Conservation (phyloP, 2,113 vertebrate species). For the Scatophagus argus region DNA sequence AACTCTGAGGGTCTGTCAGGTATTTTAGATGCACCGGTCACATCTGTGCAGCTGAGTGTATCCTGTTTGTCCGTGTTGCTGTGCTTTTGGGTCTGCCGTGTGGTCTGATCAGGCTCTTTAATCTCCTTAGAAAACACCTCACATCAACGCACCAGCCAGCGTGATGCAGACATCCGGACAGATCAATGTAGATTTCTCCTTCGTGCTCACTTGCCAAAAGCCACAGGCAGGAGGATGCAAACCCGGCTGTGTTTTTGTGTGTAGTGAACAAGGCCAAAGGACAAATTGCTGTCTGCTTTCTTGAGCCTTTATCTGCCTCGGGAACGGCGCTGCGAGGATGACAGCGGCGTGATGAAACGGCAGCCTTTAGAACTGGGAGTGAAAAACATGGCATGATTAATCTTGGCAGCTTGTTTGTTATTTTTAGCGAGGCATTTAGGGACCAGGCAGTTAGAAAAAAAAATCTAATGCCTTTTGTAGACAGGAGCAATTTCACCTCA, state of each 20-base stretch:
- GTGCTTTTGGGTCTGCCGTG: constrained; percentile 24
- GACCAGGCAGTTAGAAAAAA: constrained; percentile 13
- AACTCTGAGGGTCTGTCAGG: no score
- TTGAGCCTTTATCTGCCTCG: constrained; percentile 43
- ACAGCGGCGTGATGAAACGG: constrained; percentile 48
- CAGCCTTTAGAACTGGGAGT: constrained; percentile 15
- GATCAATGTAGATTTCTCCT: constrained; percentile 56
- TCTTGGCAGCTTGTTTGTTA: constrained; percentile 72
- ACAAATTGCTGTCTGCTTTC: constrained; percentile 21
- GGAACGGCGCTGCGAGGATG: constrained; percentile 17
- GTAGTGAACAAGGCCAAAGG: neutral
- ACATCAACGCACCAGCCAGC: constrained; percentile 41
- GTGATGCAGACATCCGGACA: constrained; percentile 64
- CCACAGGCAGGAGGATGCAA: constrained; percentile 34
- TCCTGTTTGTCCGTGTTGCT: constrained; percentile 59
- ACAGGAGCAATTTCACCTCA: constrained; percentile 27
- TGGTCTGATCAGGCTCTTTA: constrained; percentile 33
- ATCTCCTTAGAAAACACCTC: constrained; percentile 73
- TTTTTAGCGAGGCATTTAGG: constrained; percentile 57
- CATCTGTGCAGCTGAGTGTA: constrained; percentile 57
- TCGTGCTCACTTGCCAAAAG: constrained; percentile 52
- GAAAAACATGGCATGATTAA: constrained; percentile 60
- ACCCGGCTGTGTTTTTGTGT: constrained; percentile 8
- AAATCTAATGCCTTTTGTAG: constrained; percentile 49
- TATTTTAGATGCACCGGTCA: constrained; percentile 23